phyloP scores from a whole-genome alignment of 1,140 invertebrate genomes.

The Cotesia typhae region DNA sequence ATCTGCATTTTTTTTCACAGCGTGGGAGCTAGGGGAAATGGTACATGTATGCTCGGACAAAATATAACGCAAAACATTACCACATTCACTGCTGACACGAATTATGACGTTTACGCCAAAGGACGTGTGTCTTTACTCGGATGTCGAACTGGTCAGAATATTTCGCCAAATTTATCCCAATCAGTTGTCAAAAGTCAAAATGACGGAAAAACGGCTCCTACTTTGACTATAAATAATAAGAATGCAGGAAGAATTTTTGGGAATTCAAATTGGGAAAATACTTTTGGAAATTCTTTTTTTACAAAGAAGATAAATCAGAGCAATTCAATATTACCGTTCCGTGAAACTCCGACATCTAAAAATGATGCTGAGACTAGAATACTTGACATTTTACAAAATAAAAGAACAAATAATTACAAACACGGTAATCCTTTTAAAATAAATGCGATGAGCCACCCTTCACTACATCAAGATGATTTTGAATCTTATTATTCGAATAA shows the following conservation, averaged over 20 bases:
- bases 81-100: constrained; percentile 63
- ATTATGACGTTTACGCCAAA: constrained; percentile 71
- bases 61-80: constrained; percentile 48
- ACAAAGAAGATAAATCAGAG: constrained; percentile 6
- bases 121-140: constrained; percentile 40
- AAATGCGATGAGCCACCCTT: background rate
- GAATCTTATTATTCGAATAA: background rate
- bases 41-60: constrained; percentile 68
- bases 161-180: constrained; percentile 25
- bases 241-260: constrained; percentile 22
- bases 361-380: constrained; percentile 16
- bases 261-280: constrained; percentile 18
- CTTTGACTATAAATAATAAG: constrained; percentile 18
- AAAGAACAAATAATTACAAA: background rate
- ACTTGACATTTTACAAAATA: constrained; percentile 29
- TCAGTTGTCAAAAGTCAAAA: constrained; percentile 23
- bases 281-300: constrained; percentile 28
- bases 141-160: constrained; percentile 24
- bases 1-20: constrained; percentile 52
- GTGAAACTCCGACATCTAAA: too few relatives aligned
- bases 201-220: constrained; percentile 10
- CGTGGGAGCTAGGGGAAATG: constrained; percentile 71
- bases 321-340: background rate
- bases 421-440: too few relatives aligned
- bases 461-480: background rate